Evolutionary conservation across 2,888 invertebrate genomes (phyloP).

Genomic region (Xanthorhoe designata): DNA sequence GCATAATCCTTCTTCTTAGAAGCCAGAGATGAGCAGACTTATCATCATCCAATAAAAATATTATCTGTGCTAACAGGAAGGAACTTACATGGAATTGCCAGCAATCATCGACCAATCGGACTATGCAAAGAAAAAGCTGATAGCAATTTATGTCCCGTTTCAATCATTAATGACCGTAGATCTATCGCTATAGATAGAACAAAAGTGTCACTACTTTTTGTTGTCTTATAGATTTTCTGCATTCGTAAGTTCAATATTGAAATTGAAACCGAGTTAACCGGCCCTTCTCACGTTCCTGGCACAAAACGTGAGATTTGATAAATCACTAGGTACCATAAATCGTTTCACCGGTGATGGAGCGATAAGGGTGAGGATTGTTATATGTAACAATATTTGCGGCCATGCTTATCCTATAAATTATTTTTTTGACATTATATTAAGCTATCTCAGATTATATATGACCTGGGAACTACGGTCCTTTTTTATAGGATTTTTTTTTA

Average conservation of each 20-base stretch:
- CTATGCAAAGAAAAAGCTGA: neutral
- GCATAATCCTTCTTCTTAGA: too few relatives aligned
- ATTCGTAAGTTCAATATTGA: neutral
- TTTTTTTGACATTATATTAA: constrained; percentile 11
- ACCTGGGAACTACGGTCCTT: constrained; percentile 8
- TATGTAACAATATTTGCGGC: constrained; percentile 36
- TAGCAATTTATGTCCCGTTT: too few relatives aligned
- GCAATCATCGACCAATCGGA: too few relatives aligned
- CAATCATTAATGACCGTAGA: too few relatives aligned
- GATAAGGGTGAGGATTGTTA: constrained; percentile 31
- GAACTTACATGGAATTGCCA: too few relatives aligned
- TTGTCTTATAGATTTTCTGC: too few relatives aligned
- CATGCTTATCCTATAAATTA: constrained; percentile 24
- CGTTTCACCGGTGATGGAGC: constrained; percentile 37
- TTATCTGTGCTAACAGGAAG: too few relatives aligned
- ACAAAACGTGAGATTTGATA: constrained; percentile 32
- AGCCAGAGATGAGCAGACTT: too few relatives aligned
- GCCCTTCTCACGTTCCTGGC: constrained; percentile 3
- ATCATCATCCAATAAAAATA: too few relatives aligned
- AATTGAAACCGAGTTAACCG: neutral
- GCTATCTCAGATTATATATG: constrained; percentile 16
- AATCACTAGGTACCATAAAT: constrained; percentile 41
- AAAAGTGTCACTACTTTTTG: too few relatives aligned
- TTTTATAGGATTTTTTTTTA: too few relatives aligned
- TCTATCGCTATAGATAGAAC: too few relatives aligned